Evolutionary conservation across 2,113 vertebrate species (phyloP).

Genomic region (Clinocottus analis): DNA sequence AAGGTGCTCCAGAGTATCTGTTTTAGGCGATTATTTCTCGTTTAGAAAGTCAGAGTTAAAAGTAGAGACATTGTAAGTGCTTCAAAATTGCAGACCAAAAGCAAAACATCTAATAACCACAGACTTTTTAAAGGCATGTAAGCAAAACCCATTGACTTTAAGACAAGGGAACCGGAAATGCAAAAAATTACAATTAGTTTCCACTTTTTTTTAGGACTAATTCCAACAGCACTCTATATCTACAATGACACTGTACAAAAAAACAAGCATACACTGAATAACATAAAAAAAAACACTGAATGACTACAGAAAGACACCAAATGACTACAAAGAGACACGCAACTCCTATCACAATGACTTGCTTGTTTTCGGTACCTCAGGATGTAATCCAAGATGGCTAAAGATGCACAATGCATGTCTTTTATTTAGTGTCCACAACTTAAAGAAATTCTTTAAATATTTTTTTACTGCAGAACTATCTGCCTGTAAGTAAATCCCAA

Average conservation of each 20-base stretch:
- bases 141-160: too few relatives aligned
- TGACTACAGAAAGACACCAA: too few relatives aligned
- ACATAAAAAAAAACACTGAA: too few relatives aligned
- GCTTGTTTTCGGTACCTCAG: background rate
- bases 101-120: too few relatives aligned
- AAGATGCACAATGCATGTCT: background rate
- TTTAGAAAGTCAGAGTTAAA: background rate
- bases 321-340: background rate
- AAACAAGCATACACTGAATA: too few relatives aligned
- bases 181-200: too few relatives aligned
- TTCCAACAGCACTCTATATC: too few relatives aligned
- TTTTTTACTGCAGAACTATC: background rate
- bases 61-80: background rate
- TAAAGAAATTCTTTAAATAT: background rate
- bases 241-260: too few relatives aligned
- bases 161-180: too few relatives aligned
- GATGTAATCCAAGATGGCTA: background rate
- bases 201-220: too few relatives aligned
- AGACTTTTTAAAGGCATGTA: too few relatives aligned
- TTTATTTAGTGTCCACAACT: background rate
- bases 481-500: background rate
- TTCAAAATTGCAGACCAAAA: too few relatives aligned
- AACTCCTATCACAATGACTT: background rate
- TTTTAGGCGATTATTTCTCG: background rate
- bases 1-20: background rate